Conservation (phyloP, 2,113 vertebrate species). For the Salvelinus fontinalis region DNA sequence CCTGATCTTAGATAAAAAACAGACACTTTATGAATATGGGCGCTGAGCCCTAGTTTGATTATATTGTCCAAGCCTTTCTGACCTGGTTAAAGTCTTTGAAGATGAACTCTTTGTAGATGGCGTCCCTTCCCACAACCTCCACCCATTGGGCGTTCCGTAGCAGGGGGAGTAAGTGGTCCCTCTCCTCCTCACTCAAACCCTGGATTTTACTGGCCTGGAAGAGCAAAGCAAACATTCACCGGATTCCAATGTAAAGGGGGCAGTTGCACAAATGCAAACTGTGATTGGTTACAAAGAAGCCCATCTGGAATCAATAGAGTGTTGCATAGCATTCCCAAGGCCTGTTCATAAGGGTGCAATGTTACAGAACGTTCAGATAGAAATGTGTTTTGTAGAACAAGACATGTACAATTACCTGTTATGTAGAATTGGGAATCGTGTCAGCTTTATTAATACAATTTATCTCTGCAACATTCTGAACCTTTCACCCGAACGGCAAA, state of each 20-base stretch:
- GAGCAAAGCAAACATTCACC: conserved; percentile 19
- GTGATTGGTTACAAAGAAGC: conserved; percentile 69
- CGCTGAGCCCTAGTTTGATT: neutral
- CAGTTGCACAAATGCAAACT: conserved; percentile 61
- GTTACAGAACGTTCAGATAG: no score
- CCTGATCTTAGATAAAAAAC: no score
- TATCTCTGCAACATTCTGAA: no score
- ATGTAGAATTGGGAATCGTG: no score
- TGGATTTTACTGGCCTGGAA: conserved; percentile 90
- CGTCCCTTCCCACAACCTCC: conserved; percentile 89
- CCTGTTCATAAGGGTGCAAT: no score
- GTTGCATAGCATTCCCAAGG: conserved; percentile 12
- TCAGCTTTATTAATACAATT: no score
- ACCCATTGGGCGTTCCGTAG: conserved; percentile 91
- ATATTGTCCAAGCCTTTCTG: neutral
- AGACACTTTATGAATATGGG: neutral
- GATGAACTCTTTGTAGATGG: conserved; percentile 97
- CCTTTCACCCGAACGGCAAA: no score
- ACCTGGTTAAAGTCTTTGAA: conserved; percentile 99
- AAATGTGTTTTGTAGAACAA: no score
- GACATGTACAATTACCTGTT: no score
- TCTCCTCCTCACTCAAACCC: conserved; percentile 85
- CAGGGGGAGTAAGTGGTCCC: conserved; percentile 89
- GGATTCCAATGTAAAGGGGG: conserved; percentile 49
- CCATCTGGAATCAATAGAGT: conserved; percentile 75